A percentile compares a stretch with the other conserved stretches of the same genome.
phyloP scores from a whole-genome alignment of 2,888 invertebrate species.

The Parnassius mnemosyne region DNA sequence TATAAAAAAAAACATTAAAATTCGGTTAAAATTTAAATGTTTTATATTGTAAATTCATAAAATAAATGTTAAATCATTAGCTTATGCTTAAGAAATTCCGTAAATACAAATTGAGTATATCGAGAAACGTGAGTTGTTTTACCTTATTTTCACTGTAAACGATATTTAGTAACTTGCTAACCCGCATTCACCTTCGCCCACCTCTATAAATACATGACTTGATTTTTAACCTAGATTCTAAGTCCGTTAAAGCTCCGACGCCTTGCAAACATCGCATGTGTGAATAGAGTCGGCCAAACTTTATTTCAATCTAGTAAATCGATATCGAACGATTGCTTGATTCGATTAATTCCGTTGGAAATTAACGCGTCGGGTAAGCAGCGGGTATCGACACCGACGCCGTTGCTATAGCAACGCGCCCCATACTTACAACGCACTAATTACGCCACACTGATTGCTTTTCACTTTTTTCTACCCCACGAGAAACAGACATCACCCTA shows the following conservation, averaged over 20 bases:
- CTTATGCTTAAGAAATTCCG: not conserved
- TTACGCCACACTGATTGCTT: slow-evolving; percentile 81
- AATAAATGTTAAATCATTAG: too few relatives aligned
- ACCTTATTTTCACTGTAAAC: slow-evolving; percentile 8
- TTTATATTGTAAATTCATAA: too few relatives aligned
- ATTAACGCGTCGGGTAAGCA: slow-evolving; percentile 76
- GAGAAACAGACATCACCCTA: slow-evolving; percentile 76
- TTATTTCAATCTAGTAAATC: slow-evolving; percentile 59
- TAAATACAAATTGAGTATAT: not conserved
- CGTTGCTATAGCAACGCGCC: slow-evolving; percentile 73
- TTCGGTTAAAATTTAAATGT: too few relatives aligned
- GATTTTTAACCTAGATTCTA: slow-evolving; percentile 29
- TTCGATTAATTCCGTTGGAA: slow-evolving; percentile 77
- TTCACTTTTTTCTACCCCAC: slow-evolving; percentile 76
- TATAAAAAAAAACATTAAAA: too few relatives aligned
- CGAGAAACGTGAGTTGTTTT: not conserved
- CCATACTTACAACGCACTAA: slow-evolving; percentile 79
- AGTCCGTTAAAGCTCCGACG: slow-evolving; percentile 27
- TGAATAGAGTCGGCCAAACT: slow-evolving; percentile 32
- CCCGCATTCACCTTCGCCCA: slow-evolving; percentile 24
- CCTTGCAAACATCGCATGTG: slow-evolving; percentile 29
- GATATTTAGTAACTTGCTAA: slow-evolving; percentile 16
- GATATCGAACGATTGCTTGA: slow-evolving; percentile 65
- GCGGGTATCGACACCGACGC: slow-evolving; percentile 71
- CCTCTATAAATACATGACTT: slow-evolving; percentile 26